These are phyloP conservation scores for Mesoligia furuncula DNA, from an alignment of 2,888 invertebrate species.

Conservation along the genomic window DNA sequence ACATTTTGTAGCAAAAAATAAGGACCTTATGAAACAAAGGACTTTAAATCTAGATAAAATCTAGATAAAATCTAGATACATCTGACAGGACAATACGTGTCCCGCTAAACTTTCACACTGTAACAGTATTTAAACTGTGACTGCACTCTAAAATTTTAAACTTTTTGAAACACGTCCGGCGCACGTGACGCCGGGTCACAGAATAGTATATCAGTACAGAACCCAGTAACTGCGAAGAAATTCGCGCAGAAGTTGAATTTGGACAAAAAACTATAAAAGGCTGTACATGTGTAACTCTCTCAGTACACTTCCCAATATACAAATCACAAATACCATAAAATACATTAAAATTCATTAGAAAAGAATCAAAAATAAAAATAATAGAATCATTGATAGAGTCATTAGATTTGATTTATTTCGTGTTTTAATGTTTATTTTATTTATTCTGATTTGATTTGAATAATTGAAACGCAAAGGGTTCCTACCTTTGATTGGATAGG, in stretches of 20 bases:
- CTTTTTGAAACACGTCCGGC: constrained; percentile 40
- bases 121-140: constrained; percentile 42
- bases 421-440: not conserved
- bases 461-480: too few species aligned
- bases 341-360: too few species aligned
- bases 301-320: not conserved
- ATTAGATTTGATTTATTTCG: not conserved
- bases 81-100: constrained; percentile 19
- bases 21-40: not conserved
- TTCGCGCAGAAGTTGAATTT: constrained; percentile 1
- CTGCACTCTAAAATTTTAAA: constrained; percentile 41
- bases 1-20: too few species aligned
- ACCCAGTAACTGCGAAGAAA: not conserved
- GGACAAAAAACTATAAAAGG: not conserved
- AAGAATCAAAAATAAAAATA: not conserved
- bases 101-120: constrained; percentile 14
- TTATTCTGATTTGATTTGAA: not conserved
- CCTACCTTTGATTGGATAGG: not conserved
- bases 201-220: constrained; percentile 31
- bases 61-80: too few species aligned
- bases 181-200: constrained; percentile 41
- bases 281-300: not conserved
- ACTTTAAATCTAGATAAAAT: not conserved
- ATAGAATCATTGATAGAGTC: too few species aligned
- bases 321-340: too few species aligned